A percentile compares a stretch with the other conserved stretches of the same genome.
These are phyloP conservation scores for Copsychus sechellarum DNA, from an alignment of 2,113 vertebrate genomes.

Conservation along the genomic window DNA sequence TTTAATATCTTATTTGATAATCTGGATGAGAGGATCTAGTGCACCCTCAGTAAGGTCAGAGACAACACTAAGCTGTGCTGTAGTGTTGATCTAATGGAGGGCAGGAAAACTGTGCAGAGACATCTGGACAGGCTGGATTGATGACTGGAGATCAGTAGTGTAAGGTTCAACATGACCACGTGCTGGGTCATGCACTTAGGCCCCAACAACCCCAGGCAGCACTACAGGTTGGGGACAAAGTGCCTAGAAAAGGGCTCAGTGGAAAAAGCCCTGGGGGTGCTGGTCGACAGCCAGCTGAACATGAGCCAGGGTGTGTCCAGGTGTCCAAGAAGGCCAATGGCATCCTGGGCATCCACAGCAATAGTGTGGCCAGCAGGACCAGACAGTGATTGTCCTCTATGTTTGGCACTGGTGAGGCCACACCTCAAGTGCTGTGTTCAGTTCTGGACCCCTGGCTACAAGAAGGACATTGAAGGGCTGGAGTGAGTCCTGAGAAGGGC, in stretches of 20 bases:
- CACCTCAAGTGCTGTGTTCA: fast-evolving
- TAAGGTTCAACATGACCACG: background rate
- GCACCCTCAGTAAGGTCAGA: background rate
- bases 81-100: background rate
- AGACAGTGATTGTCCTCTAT: background rate
- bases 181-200: background rate
- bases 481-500: background rate
- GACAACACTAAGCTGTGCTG: background rate
- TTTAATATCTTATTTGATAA: background rate
- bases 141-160: background rate
- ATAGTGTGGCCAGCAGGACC: background rate
- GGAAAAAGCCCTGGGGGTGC: background rate
- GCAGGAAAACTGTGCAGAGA: background rate
- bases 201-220: background rate
- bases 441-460: background rate
- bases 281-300: background rate
- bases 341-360: background rate
- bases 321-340: background rate
- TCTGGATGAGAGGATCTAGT: background rate
- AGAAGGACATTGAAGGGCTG: background rate
- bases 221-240: background rate
- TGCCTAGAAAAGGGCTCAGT: background rate
- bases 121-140: background rate
- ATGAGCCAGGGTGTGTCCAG: fast-evolving
- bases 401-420: background rate